Percentiles rank a stretch among this genome's conserved stretches.
Evolutionary conservation across 1,140 invertebrate genomes (phyloP).

Genomic region (Macrocentrus cingulum): DNA sequence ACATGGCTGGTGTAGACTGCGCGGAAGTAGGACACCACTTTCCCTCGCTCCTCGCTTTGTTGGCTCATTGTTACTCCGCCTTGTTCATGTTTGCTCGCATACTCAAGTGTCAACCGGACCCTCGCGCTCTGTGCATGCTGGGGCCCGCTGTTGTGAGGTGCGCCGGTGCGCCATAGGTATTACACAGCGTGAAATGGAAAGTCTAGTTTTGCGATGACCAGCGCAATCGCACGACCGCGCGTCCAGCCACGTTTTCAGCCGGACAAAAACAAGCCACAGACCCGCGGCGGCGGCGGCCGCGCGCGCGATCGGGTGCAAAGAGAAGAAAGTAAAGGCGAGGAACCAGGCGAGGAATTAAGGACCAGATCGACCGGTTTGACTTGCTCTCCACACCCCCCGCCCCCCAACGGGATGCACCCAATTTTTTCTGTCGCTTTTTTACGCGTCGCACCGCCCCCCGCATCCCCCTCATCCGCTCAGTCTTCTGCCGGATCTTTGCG

Average conservation of each 20-base stretch:
- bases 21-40: slow-evolving; percentile 47
- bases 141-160: neutral
- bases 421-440: slow-evolving; percentile 37
- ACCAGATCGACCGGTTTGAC: slow-evolving; percentile 55
- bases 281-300: no score
- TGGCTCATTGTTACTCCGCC: slow-evolving; percentile 28
- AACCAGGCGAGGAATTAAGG: slow-evolving; percentile 51
- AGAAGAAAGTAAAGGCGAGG: slow-evolving; percentile 34
- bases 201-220: no score
- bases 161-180: no score
- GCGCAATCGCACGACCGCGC: no score
- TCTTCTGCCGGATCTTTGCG: slow-evolving; percentile 20
- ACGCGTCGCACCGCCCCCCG: slow-evolving; percentile 28
- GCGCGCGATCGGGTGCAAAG: slow-evolving; percentile 23
- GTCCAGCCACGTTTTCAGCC: no score
- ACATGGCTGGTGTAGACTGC: slow-evolving; percentile 7
- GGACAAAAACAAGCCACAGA: slow-evolving; percentile 7
- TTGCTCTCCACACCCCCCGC: slow-evolving; percentile 35
- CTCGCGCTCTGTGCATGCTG: neutral
- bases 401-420: slow-evolving; percentile 36
- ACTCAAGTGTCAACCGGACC: neutral
- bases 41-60: slow-evolving; percentile 36
- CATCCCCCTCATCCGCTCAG: slow-evolving; percentile 22
- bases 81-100: neutral
- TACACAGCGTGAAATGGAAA: no score